Conservation (phyloP, 2,888 invertebrate species). For the Clistopyga incitator region DNA sequence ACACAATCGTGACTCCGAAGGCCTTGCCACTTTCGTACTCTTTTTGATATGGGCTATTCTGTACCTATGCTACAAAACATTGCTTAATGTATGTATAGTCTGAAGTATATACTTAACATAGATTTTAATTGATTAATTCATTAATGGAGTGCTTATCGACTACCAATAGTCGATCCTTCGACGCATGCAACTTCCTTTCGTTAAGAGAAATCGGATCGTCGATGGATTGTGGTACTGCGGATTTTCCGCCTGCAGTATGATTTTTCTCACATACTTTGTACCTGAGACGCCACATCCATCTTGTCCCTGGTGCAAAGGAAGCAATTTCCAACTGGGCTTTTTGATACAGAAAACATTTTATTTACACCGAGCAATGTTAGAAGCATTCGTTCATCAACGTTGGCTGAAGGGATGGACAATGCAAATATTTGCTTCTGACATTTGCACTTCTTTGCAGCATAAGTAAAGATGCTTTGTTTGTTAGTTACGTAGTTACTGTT, state of each 20-base stretch:
- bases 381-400: conserved; percentile 70
- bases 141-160: background rate
- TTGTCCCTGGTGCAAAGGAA: conserved; percentile 59
- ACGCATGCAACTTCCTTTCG: conserved; percentile 73
- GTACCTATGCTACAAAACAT: conserved; percentile 73
- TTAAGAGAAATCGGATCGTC: conserved; percentile 73
- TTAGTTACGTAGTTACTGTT: background rate
- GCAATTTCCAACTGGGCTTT: conserved; percentile 70
- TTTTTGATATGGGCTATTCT: conserved; percentile 72
- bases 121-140: background rate
- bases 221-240: conserved; percentile 74
- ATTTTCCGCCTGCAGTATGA: conserved; percentile 74
- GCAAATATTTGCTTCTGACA: conserved; percentile 74
- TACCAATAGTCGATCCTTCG: conserved; percentile 73
- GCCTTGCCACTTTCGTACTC: conserved; percentile 29
- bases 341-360: conserved; percentile 76
- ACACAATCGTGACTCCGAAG: conserved; percentile 35
- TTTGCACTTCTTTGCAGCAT: conserved; percentile 72
- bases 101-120: background rate
- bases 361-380: conserved; percentile 72
- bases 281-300: conserved; percentile 57
- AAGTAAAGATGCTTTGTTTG: conserved; percentile 68
- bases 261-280: conserved; percentile 69
- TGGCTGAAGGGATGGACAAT: conserved; percentile 75
- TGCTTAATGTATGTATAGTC: conserved; percentile 72